A percentile compares a stretch with the other conserved stretches of the same genome.
phyloP scores from a whole-genome alignment of 2,888 invertebrate species.

The Lomographa bimaculata region DNA sequence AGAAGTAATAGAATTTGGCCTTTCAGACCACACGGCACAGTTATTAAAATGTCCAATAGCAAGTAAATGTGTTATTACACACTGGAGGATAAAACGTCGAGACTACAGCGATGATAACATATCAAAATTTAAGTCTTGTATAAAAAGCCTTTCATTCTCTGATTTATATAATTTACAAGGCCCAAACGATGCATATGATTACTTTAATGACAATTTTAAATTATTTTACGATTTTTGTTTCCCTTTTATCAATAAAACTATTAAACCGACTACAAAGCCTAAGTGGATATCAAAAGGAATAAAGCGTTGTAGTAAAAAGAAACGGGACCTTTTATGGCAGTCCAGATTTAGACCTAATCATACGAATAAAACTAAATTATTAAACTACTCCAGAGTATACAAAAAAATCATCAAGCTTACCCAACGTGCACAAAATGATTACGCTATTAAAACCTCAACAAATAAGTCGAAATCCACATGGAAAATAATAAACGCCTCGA shows the following conservation, averaged over 20 bases:
- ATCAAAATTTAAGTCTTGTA: neutral
- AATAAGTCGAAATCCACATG: slow-evolving; percentile 1
- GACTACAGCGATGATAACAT: neutral
- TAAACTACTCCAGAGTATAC: neutral
- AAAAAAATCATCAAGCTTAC: slow-evolving; percentile 1
- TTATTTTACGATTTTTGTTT: slow-evolving; percentile 4
- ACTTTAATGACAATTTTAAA: slow-evolving; percentile 3
- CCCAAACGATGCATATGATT: slow-evolving; percentile 1
- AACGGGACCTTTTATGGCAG: slow-evolving; percentile 1
- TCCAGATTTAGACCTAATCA: neutral
- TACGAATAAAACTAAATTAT: neutral
- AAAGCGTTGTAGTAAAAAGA: slow-evolving; percentile 4
- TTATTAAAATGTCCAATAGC: neutral
- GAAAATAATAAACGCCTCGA: neutral
- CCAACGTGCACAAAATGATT: slow-evolving; percentile 3
- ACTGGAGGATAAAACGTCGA: neutral
- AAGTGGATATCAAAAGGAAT: no score
- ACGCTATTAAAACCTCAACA: neutral
- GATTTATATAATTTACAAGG: neutral
- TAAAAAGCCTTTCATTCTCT: slow-evolving; percentile 1
- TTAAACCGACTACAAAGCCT: neutral
- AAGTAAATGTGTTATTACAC: neutral
- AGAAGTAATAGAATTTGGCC: neutral
- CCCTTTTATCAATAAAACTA: neutral
- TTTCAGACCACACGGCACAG: neutral